Conservation (phyloP, 2,113 vertebrate genomes). For the Lampris megalopsis region DNA sequence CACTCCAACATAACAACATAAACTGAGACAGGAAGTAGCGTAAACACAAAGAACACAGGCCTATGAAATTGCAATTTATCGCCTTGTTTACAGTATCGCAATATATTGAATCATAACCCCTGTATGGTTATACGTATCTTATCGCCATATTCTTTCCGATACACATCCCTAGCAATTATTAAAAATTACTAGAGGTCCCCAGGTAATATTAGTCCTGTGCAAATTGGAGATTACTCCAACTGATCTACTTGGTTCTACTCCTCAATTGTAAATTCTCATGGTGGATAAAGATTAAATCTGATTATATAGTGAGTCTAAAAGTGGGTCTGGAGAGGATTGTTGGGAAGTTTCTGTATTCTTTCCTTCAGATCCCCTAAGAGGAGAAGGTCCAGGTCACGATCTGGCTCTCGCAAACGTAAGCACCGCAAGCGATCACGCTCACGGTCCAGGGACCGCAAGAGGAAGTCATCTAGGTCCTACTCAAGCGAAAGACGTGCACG, state of each 20-base stretch:
- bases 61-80: too few relatives aligned
- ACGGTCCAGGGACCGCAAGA: conserved; percentile 94
- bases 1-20: too few relatives aligned
- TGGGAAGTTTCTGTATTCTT: not conserved
- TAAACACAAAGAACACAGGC: too few relatives aligned
- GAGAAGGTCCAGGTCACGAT: conserved; percentile 93
- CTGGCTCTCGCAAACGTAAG: conserved; percentile 96
- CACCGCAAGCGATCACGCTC: conserved; percentile 96
- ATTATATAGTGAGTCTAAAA: not conserved
- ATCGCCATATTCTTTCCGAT: too few relatives aligned
- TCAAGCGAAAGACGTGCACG: conserved; percentile 94
- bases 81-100: too few relatives aligned
- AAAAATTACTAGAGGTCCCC: too few relatives aligned
- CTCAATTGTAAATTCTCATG: not conserved
- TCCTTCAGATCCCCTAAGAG: conserved; percentile 91
- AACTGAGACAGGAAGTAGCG: too few relatives aligned
- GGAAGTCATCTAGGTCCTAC: conserved; percentile 94
- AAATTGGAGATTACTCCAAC: not conserved
- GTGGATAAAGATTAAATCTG: not conserved
- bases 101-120: too few relatives aligned
- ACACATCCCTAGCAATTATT: too few relatives aligned
- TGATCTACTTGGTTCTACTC: not conserved
- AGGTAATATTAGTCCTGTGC: too few relatives aligned
- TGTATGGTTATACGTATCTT: too few relatives aligned
- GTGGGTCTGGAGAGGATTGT: not conserved